These are phyloP conservation scores for Zenarchopterus dispar DNA, from an alignment of 2,797 vertebrate genomes.

Conservation along the genomic window DNA sequence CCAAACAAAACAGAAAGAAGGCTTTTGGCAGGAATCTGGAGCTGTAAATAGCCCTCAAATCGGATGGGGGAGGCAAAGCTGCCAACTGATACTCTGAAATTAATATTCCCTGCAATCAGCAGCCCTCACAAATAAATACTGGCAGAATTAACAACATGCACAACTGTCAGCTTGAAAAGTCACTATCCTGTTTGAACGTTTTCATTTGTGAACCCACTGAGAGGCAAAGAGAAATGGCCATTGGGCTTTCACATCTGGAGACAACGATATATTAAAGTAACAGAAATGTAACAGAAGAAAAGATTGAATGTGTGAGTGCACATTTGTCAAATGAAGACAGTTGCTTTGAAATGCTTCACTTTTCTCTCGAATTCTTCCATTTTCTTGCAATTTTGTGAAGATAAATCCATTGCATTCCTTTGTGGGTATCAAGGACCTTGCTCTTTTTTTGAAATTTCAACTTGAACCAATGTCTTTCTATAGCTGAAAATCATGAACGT, in stretches of 20 bases:
- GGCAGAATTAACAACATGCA: conserved; percentile 33
- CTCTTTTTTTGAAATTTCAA: conserved; percentile 1
- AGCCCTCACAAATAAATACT: conserved; percentile 53
- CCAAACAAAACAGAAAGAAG: conserved; percentile 75
- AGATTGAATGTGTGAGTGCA: neutral
- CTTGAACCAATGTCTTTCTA: too few relatives aligned
- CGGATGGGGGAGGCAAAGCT: neutral
- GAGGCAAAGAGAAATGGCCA: neutral
- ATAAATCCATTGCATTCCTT: conserved; percentile 3
- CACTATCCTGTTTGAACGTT: conserved; percentile 6
- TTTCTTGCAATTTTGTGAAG: neutral
- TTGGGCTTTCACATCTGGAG: conserved; percentile 6
- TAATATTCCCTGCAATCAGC: conserved; percentile 65
- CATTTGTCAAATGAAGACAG: conserved; percentile 2
- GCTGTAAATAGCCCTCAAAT: conserved; percentile 29
- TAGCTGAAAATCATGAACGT: too few relatives aligned
- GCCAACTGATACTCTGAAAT: conserved; percentile 65
- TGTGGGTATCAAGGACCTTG: neutral
- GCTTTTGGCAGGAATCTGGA: conserved; percentile 64
- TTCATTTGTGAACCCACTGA: neutral
- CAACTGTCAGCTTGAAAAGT: conserved; percentile 12
- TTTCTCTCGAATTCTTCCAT: neutral
- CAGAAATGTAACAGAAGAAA: neutral
- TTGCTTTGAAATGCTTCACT: neutral
- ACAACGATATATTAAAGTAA: neutral